These are phyloP conservation scores for Cyanoramphus novaezelandiae DNA, from an alignment of 2,113 vertebrate species.

Conservation along the genomic window DNA sequence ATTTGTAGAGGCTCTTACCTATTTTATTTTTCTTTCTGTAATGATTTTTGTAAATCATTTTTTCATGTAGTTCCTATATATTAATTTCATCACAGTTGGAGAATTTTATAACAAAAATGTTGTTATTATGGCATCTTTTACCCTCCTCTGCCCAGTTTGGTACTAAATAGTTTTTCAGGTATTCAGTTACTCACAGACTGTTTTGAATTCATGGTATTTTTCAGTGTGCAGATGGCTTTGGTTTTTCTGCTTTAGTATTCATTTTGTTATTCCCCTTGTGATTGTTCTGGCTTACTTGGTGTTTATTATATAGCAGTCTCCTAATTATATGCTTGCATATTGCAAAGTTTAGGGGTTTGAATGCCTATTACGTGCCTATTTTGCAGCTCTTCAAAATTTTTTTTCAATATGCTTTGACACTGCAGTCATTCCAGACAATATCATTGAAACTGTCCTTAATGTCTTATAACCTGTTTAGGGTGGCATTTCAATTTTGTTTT, in stretches of 20 bases:
- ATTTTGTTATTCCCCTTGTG: conserved; percentile 14
- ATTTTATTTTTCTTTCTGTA: background rate
- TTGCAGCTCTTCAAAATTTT: background rate
- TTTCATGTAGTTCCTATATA: background rate
- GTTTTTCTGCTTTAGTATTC: background rate
- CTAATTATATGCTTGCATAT: conserved; percentile 45
- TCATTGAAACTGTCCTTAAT: background rate
- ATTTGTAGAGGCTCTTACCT: background rate
- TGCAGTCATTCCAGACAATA: background rate
- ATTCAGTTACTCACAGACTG: background rate
- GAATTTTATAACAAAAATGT: background rate
- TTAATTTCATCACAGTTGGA: background rate
- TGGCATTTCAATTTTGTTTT: background rate
- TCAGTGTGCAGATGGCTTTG: background rate
- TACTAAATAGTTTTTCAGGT: background rate
- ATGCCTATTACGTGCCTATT: background rate
- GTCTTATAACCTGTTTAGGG: background rate
- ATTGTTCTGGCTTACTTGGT: conserved; percentile 44
- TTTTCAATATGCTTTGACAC: conserved; percentile 11
- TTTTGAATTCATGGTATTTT: background rate
- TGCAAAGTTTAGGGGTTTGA: conserved; percentile 10
- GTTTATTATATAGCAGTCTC: conserved; percentile 26
- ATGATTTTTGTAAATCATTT: background rate
- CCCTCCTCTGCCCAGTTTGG: background rate
- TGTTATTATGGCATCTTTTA: background rate